Conservation (phyloP, 2,888 invertebrate genomes). For the Xestia xanthographa region DNA sequence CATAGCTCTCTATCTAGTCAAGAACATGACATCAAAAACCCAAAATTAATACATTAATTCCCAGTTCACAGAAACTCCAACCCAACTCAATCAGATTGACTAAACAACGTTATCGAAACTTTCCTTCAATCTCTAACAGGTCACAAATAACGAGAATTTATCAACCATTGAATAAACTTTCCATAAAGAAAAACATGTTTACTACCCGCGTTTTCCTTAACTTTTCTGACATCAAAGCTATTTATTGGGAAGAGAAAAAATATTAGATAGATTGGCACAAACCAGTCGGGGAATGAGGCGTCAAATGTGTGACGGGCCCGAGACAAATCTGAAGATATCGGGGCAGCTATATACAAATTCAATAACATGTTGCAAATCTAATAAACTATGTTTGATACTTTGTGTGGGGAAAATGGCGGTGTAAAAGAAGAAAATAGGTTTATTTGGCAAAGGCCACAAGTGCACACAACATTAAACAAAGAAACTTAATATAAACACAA, state of each 20-base stretch:
- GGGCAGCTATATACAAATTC: constrained; percentile 56
- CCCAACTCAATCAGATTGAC: constrained; percentile 5
- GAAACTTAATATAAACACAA: too few species aligned
- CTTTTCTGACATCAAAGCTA: constrained; percentile 48
- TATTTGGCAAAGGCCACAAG: background rate
- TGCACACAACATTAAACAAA: background rate
- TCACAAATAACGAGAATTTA: constrained; percentile 43
- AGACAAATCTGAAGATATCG: constrained; percentile 50
- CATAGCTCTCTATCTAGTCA: background rate
- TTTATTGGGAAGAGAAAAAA: constrained; percentile 43
- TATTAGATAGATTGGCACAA: constrained; percentile 33
- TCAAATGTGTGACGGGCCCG: constrained; percentile 23
- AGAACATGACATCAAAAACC: background rate
- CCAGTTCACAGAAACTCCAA: background rate
- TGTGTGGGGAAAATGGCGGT: background rate
- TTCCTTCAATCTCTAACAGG: constrained; percentile 19
- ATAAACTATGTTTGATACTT: constrained; percentile 36
- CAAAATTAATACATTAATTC: background rate
- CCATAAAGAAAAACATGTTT: constrained; percentile 61
- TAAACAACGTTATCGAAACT: constrained; percentile 2
- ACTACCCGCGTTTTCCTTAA: constrained; percentile 53
- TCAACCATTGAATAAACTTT: constrained; percentile 52
- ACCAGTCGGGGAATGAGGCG: constrained; percentile 20
- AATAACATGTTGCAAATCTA: constrained; percentile 62
- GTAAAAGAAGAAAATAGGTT: background rate